Percentiles rank a stretch among this genome's conserved stretches.
These are phyloP conservation scores for Bradypodion pumilum DNA, from an alignment of 2,797 vertebrate genomes.

Conservation along the genomic window DNA sequence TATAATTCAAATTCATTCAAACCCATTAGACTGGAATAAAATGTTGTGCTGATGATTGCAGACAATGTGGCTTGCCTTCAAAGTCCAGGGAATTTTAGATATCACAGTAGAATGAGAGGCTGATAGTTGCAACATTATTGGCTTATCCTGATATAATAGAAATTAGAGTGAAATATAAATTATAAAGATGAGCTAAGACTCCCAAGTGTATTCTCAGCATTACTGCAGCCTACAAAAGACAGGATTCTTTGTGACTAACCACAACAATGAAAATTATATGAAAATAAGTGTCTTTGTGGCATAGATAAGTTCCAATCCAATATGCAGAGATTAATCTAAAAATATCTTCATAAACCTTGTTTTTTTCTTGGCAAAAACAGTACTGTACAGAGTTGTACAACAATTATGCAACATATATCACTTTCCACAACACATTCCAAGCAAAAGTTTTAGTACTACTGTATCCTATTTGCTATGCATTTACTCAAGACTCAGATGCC, in stretches of 20 bases:
- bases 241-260: background rate
- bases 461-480: background rate
- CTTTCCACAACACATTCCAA: background rate
- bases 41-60: background rate
- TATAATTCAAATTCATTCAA: too few species aligned
- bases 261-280: background rate
- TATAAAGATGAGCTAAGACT: background rate
- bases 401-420: background rate
- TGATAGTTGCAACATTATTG: too few species aligned
- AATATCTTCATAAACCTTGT: background rate
- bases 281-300: background rate
- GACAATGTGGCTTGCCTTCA: too few species aligned
- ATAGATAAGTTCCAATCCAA: background rate
- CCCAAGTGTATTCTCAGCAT: background rate
- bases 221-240: background rate
- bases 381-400: background rate
- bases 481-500: background rate
- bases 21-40: too few species aligned
- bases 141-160: too few species aligned
- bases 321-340: background rate
- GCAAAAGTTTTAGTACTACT: background rate
- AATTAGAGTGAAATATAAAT: too few species aligned
- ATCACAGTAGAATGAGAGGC: background rate
- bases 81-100: background rate
- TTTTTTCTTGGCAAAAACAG: background rate